Evolutionary conservation across 2,113 vertebrate species (phyloP), one percentile per base, ranked within the genome.

Genomic region (Datnioides undecimradiatus): DNA sequence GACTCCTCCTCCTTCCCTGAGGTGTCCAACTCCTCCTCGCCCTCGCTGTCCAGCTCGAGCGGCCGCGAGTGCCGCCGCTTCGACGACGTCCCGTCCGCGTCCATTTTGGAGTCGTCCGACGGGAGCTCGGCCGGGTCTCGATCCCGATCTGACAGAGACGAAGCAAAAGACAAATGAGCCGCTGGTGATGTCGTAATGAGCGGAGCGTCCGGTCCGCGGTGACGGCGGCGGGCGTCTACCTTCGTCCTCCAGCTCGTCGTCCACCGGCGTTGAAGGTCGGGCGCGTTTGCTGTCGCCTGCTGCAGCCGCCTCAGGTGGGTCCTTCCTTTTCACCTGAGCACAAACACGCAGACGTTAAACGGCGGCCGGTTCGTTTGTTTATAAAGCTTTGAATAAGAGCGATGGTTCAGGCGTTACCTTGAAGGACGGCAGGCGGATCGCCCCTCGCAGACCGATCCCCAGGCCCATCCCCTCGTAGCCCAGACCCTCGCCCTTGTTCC

Each of bases 351-450:
- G 36, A 36, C 2, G 13, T 70, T 29, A 82, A 65, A 55, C 45
- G 27, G 29, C 38, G 13, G 38, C 19, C 38, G 1, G 17, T n/a
- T n/a, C n/a, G n/a, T n/a, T n/a, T n/a, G n/a, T n/a, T n/a, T n/a
- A n/a, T n/a, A n/a, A n/a, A n/a, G n/a, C n/a, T n/a, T n/a, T n/a
- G n/a, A n/a, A n/a, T n/a, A n/a, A n/a, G n/a, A n/a, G n/a, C n/a
- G n/a, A 6, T 0, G 9, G 10, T 25, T 40, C 0, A 12, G 36
- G 33, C 27, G 45, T 74, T 81, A 97, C 98, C 96, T 99, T 99
- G 87, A 99, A 99, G 88, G 98, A 99, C 0, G 98, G 98, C 76
- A 99, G 85, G 0, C 97, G 95, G 83, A 99, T 99, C 89, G 96
- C 97, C 14, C 98, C 98, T 1, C 97, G 95, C 29, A 99, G 81